These are phyloP conservation scores for Trichoplusia ni DNA, from an alignment of 1,140 invertebrate species.

Conservation along the genomic window DNA sequence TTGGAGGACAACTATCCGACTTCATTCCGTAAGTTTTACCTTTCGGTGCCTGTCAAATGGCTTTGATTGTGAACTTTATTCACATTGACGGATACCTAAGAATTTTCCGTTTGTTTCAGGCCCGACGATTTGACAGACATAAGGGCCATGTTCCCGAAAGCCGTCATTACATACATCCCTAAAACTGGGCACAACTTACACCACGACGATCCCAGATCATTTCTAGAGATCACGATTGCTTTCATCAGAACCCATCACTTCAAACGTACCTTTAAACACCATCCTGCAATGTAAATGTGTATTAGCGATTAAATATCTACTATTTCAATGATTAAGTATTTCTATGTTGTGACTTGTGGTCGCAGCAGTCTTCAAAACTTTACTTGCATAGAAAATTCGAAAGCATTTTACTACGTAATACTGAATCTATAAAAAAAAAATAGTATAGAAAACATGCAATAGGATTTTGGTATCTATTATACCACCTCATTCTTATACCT, in stretches of 20 bases:
- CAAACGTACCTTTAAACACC: background rate
- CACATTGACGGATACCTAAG: no score
- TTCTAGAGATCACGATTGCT: conserved; percentile 81
- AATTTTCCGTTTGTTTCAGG: conserved; percentile 47
- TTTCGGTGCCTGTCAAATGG: background rate
- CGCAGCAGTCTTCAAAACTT: no score
- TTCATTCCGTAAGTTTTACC: conserved; percentile 27
- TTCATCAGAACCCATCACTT: conserved; percentile 42
- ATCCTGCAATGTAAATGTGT: background rate
- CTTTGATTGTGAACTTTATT: background rate
- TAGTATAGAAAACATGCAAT: no score
- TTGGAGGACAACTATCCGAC: conserved; percentile 34
- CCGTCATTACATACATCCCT: conserved; percentile 87
- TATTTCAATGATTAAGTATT: no score
- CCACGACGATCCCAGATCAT: conserved; percentile 91
- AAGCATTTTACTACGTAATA: no score
- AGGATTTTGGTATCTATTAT: no score
- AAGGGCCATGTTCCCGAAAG: conserved; percentile 88
- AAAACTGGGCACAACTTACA: conserved; percentile 95
- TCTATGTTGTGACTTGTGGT: no score
- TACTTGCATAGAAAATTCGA: no score
- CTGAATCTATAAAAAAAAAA: no score
- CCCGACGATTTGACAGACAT: conserved; percentile 85
- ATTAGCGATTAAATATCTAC: background rate
- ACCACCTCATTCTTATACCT: no score